A percentile compares a stretch with the other conserved stretches of the same genome.
phyloP scores from a whole-genome alignment of 2,113 vertebrate genomes.

The Xiphias gladius region DNA sequence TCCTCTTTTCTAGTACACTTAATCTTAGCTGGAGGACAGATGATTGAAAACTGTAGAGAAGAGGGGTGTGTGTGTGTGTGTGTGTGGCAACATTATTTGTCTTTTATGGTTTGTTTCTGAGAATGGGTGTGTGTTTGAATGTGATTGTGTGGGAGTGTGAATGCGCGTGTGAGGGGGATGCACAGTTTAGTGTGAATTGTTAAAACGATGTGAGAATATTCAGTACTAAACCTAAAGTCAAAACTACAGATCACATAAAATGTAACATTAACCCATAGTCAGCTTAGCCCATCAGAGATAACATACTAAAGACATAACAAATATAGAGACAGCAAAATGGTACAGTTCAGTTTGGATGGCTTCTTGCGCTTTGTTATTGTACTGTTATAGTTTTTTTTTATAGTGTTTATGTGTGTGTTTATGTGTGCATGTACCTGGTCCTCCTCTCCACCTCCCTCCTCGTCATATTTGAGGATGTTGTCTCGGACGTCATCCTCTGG shows the following conservation, averaged over 20 bases:
- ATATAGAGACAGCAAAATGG: neutral
- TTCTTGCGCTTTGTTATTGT: no score
- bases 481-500: constrained; percentile 97
- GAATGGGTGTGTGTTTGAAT: neutral
- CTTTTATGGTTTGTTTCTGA: constrained; percentile 9
- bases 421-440: constrained; percentile 69
- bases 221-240: neutral
- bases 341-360: neutral
- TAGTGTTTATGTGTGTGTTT: constrained; percentile 6
- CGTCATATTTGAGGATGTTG: constrained; percentile 97
- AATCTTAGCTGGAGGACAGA: constrained; percentile 67
- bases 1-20: constrained; percentile 64
- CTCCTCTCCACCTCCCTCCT: constrained; percentile 95
- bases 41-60: constrained; percentile 60
- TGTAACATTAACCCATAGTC: neutral
- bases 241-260: neutral
- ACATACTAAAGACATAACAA: neutral
- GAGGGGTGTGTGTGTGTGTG: constrained; percentile 1
- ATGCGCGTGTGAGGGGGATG: no score
- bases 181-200: neutral
- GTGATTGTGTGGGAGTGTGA: neutral
- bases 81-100: constrained; percentile 12
- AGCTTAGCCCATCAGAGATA: neutral
- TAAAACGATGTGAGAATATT: neutral
- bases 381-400: neutral